phyloP scores from a whole-genome alignment of 2,797 vertebrate genomes.

The Gambusia yucatana region DNA sequence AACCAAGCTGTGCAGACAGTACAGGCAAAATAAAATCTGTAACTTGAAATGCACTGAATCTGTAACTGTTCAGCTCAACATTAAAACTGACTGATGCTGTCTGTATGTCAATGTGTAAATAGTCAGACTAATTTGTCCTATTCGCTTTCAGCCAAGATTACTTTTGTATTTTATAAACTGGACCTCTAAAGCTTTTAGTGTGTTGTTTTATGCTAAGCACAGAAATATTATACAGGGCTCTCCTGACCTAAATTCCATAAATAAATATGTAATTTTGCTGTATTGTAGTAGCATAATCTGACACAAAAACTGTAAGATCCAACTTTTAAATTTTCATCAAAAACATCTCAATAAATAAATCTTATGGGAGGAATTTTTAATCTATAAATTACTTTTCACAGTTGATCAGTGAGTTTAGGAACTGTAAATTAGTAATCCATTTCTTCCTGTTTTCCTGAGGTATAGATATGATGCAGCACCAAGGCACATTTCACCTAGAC shows the following conservation, averaged over 20 bases:
- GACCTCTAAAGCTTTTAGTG: not conserved
- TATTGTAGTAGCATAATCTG: not conserved
- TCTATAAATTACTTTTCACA: not conserved
- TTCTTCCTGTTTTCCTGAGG: not conserved
- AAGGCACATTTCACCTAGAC: not conserved
- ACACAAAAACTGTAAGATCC: not conserved
- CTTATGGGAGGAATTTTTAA: not conserved
- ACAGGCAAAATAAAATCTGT: constrained; percentile 26
- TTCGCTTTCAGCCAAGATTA: constrained; percentile 1
- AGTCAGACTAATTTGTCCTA: constrained; percentile 4
- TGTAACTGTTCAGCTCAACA: constrained; percentile 40
- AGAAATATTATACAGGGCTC: constrained; percentile 2
- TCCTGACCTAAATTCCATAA: not conserved
- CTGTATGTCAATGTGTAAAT: constrained; percentile 8
- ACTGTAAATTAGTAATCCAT: not conserved
- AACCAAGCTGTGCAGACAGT: not conserved
- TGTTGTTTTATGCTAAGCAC: not conserved
- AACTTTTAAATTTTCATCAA: not conserved
- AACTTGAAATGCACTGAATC: constrained; percentile 27
- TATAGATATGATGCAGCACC: not conserved
- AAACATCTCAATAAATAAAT: not conserved
- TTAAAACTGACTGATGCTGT: constrained; percentile 26
- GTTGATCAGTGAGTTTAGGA: not conserved
- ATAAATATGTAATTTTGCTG: not conserved
- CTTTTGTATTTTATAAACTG: not conserved